Conservation (phyloP, 2,888 invertebrate genomes). For the Xylota sylvarum region DNA sequence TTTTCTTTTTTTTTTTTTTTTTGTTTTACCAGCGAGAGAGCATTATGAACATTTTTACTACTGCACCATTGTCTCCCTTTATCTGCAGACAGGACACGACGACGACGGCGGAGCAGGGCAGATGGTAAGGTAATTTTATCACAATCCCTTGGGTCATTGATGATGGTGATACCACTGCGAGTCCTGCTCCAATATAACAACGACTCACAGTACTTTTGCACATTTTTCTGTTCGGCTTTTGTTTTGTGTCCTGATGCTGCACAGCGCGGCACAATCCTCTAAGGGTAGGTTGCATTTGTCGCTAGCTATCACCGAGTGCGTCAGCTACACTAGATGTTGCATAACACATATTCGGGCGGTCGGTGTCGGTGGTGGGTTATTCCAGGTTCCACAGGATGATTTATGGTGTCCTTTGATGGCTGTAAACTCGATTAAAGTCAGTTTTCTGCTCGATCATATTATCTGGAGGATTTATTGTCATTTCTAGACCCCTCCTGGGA, state of each 20-base stretch:
- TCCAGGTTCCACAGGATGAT: slow-evolving; percentile 71
- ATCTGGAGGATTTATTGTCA: slow-evolving; percentile 77
- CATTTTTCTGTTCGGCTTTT: slow-evolving; percentile 48
- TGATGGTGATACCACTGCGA: slow-evolving; percentile 64
- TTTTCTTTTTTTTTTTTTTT: slow-evolving; percentile 1
- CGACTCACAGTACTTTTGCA: slow-evolving; percentile 54
- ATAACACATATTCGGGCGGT: slow-evolving; percentile 44
- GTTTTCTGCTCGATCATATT: slow-evolving; percentile 77
- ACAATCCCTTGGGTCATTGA: slow-evolving; percentile 77
- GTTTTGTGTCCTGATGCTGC: slow-evolving; percentile 36
- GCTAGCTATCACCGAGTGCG: slow-evolving; percentile 66
- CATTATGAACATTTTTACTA: slow-evolving; percentile 29
- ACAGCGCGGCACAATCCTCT: slow-evolving; percentile 53
- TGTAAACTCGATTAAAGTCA: slow-evolving; percentile 77
- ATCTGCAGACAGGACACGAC: slow-evolving; percentile 37
- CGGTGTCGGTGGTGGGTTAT: slow-evolving; percentile 53
- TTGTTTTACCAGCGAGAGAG: slow-evolving; percentile 19
- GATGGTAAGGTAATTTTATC: slow-evolving; percentile 77
- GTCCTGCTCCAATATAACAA: slow-evolving; percentile 41
- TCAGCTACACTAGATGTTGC: slow-evolving; percentile 60
- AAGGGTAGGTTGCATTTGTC: slow-evolving; percentile 66
- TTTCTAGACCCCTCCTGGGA: slow-evolving; percentile 76
- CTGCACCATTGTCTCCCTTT: slow-evolving; percentile 54
- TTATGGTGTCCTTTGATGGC: slow-evolving; percentile 77
- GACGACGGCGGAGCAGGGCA: slow-evolving; percentile 54